A percentile compares a stretch with the other conserved stretches of the same genome.
These are phyloP conservation scores for Melipona beecheii DNA, from an alignment of 2,888 invertebrate genomes.

Conservation along the genomic window DNA sequence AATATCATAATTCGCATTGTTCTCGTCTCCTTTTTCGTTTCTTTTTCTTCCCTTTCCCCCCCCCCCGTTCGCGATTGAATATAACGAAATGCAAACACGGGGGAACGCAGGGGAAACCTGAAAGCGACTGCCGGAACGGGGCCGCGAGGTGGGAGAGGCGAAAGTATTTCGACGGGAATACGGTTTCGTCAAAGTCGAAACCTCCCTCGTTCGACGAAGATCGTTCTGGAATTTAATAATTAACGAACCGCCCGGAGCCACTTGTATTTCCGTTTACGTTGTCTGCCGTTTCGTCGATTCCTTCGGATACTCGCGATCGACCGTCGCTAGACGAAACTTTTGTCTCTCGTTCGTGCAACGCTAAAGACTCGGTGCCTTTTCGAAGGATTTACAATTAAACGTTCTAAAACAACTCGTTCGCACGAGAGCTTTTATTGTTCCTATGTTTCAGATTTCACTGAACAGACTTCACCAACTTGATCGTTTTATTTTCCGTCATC, in stretches of 20 bases:
- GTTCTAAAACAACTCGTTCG: too few relatives aligned
- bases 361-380: not conserved
- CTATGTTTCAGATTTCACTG: too few relatives aligned
- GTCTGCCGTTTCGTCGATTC: constrained; percentile 7
- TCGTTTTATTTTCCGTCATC: too few relatives aligned
- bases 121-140: constrained; percentile 47
- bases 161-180: constrained; percentile 52
- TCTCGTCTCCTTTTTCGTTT: constrained; percentile 75
- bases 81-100: constrained; percentile 83
- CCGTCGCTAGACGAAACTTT: not conserved
- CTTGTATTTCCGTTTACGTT: constrained; percentile 40
- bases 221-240: constrained; percentile 67
- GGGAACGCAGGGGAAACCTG: constrained; percentile 70
- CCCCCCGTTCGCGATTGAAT: constrained; percentile 78
- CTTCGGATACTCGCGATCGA: not conserved
- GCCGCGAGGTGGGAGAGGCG: not conserved
- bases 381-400: not conserved
- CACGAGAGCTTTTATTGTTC: too few relatives aligned
- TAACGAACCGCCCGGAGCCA: constrained; percentile 51
- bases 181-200: constrained; percentile 53
- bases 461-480: too few relatives aligned
- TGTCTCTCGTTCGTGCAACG: not conserved
- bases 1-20: constrained; percentile 83
- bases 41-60: constrained; percentile 56
- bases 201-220: constrained; percentile 48